Base-by-base conservation (phyloP, 2,797 vertebrate genomes). In the Phoxinus dragarum region DNA sequence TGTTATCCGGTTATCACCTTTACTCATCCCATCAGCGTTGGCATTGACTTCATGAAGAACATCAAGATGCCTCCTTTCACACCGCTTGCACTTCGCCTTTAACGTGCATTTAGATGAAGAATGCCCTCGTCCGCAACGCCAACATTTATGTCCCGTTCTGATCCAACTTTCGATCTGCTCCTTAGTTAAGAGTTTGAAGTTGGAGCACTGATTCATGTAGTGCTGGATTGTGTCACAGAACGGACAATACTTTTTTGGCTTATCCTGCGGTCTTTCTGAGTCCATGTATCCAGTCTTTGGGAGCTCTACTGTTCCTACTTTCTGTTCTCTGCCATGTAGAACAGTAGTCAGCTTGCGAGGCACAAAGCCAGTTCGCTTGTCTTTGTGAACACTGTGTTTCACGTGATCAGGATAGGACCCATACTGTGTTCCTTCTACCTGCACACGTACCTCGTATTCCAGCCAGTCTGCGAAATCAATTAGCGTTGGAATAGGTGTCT, bases 181-280 rank as follows among this genome's bases (percentile, higher is more conserved):
- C n/a, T n/a, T n/a, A n/a, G n/a, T n/a, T n/a, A n/a, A n/a, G n/a
- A n/a, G n/a, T n/a, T n/a, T n/a, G n/a, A n/a, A n/a, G n/a, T n/a
- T n/a, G n/a, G n/a, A n/a, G n/a, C n/a, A n/a, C n/a, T n/a, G n/a
- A n/a, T n/a, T n/a, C n/a, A n/a, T n/a, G n/a, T n/a, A n/a, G n/a
- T n/a, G n/a, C n/a, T n/a, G n/a, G n/a, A n/a, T n/a, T n/a, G n/a
- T n/a, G n/a, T n/a, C n/a, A n/a, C n/a, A n/a, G n/a, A n/a, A n/a
- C n/a, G 68, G 85, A 6, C 86, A 88, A 67, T 72, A 89, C 19
- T 87, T 89, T 27, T 84, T 90, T 1, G 83, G 81, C 17, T 84
- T 88, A 4, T 87, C 85, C 6, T 79, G 52, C 12, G 12, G 44
- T 9, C 40, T 42, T 42, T 42, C 40, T 42, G 40, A 42, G 40